phyloP scores from a whole-genome alignment of 2,797 vertebrate genomes.

The Falco biarmicus region DNA sequence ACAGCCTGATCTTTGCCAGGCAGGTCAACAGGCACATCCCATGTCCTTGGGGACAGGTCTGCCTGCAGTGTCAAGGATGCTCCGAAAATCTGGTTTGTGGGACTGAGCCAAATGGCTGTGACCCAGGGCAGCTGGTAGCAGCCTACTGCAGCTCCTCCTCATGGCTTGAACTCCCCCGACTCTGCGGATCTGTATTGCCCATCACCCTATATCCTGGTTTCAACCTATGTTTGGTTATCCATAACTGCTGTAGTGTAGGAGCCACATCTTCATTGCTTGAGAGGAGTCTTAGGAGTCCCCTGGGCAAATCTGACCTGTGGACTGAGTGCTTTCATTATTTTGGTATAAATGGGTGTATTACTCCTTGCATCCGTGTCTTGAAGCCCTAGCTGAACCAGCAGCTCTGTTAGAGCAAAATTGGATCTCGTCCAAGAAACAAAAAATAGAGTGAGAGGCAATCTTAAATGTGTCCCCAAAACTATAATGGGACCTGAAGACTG shows the following conservation, averaged over 20 bases:
- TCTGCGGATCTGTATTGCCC: background rate
- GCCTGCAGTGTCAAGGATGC: background rate
- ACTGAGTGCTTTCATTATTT: background rate
- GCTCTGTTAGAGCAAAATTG: background rate
- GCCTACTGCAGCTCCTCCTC: background rate
- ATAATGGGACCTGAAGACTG: background rate
- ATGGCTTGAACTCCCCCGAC: rapidly evolving
- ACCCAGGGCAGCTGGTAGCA: background rate
- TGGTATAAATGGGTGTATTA: background rate
- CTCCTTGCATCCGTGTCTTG: background rate
- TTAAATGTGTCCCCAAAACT: constrained; percentile 19
- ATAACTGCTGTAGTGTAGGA: background rate
- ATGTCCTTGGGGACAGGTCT: background rate
- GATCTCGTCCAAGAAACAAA: background rate
- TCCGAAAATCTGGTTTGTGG: background rate
- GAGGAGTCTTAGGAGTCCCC: background rate
- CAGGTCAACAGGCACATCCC: background rate
- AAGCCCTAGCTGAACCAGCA: background rate
- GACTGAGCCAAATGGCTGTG: background rate
- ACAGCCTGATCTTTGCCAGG: background rate
- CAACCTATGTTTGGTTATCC: background rate
- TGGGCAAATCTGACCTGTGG: background rate
- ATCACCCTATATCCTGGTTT: background rate
- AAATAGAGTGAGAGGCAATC: background rate
- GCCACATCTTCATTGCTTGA: rapidly evolving